Evolutionary conservation across 1,140 invertebrate species (phyloP).

Genomic region (Myzus persicae): DNA sequence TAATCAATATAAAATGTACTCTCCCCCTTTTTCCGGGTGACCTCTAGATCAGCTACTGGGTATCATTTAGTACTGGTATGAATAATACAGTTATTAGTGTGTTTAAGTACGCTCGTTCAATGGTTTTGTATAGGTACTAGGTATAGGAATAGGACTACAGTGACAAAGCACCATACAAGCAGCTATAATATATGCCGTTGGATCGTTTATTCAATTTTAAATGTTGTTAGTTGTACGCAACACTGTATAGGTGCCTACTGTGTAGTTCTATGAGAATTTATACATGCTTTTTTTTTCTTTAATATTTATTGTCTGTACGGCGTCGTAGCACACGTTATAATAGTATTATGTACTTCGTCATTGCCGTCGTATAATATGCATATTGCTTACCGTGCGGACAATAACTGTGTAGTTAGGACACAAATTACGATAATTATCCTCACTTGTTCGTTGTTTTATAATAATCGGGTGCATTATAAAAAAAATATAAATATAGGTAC

Average conservation of each 20-base stretch:
- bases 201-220: slow-evolving; percentile 14
- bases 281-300: not conserved
- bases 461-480: not conserved
- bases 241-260: not conserved
- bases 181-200: not conserved
- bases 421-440: slow-evolving; percentile 43
- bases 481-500: not conserved
- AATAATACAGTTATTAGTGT: slow-evolving; percentile 11
- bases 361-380: not conserved
- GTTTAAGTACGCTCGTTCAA: not conserved
- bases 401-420: not conserved
- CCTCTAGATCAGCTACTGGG: not conserved
- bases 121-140: not conserved
- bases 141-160: not conserved
- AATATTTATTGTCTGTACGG: not conserved
- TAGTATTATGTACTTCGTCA: not conserved
- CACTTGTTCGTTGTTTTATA: not conserved
- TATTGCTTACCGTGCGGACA: not conserved
- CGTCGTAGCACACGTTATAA: not conserved
- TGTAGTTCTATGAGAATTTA: not conserved
- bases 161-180: not conserved
- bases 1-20: not conserved
- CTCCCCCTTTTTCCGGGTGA: not conserved
- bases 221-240: not conserved
- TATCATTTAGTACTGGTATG: not conserved